Percentiles rank a stretch among this genome's conserved stretches.
Evolutionary conservation across 2,888 invertebrate species (phyloP).

Genomic region (Polyommatus icarus): DNA sequence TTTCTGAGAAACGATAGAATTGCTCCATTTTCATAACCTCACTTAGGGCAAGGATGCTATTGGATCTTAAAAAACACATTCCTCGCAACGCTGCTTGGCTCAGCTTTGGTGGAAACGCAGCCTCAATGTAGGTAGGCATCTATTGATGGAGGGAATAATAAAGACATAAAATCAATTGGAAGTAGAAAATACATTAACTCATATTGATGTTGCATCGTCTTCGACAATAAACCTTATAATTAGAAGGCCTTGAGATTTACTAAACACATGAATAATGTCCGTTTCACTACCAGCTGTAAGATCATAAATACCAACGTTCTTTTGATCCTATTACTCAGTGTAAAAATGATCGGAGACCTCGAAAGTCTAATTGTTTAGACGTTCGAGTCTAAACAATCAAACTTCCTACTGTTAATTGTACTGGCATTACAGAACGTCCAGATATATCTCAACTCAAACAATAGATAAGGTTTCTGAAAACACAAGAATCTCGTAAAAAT

Average conservation of each 20-base stretch:
- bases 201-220: constrained; percentile 23
- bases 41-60: neutral
- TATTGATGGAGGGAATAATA: neutral
- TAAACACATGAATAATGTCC: constrained; percentile 21
- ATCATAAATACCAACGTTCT: constrained; percentile 10
- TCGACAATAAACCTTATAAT: constrained; percentile 21
- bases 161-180: constrained; percentile 14
- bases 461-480: neutral
- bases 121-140: neutral
- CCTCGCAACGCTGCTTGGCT: no score
- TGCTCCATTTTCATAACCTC: no score
- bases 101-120: no score
- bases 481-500: neutral
- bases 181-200: neutral
- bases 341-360: neutral
- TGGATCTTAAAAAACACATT: neutral
- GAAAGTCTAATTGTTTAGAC: neutral
- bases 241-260: constrained; percentile 25
- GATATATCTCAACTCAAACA: neutral
- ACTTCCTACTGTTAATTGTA: neutral
- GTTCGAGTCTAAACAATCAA: neutral
- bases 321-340: neutral
- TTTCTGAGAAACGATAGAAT: no score
- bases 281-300: constrained; percentile 27
- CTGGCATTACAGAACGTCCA: neutral